Conservation (phyloP, 2,113 vertebrate species). For the Callorhinus ursinus region DNA sequence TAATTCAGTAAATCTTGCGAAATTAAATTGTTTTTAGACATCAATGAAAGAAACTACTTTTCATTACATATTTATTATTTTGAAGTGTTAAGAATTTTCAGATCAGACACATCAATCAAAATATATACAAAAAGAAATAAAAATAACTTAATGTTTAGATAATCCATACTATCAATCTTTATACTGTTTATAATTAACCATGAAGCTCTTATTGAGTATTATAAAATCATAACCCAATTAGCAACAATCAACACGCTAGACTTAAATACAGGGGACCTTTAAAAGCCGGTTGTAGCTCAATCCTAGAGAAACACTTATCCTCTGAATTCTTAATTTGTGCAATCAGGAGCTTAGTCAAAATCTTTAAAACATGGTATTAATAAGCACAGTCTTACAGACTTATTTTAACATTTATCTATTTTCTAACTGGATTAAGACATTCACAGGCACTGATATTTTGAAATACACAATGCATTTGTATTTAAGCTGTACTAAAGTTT, state of each 20-base stretch:
- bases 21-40: not conserved
- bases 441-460: not conserved
- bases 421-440: not conserved
- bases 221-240: not conserved
- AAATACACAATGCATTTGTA: not conserved
- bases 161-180: not conserved
- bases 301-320: not conserved
- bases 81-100: not conserved
- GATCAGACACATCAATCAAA: not conserved
- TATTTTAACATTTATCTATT: not conserved
- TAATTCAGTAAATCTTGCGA: not conserved
- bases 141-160: conserved; percentile 16
- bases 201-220: not conserved
- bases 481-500: not conserved
- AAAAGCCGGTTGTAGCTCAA: not conserved
- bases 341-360: not conserved
- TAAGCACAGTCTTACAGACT: not conserved
- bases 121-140: conserved; percentile 31
- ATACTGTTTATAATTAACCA: not conserved
- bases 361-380: not conserved
- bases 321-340: not conserved
- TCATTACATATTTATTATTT: not conserved
- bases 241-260: not conserved
- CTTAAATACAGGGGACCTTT: not conserved
- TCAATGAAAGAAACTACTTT: not conserved